phyloP scores from a whole-genome alignment of 2,113 vertebrate genomes.

The Lipotes vexillifer region DNA sequence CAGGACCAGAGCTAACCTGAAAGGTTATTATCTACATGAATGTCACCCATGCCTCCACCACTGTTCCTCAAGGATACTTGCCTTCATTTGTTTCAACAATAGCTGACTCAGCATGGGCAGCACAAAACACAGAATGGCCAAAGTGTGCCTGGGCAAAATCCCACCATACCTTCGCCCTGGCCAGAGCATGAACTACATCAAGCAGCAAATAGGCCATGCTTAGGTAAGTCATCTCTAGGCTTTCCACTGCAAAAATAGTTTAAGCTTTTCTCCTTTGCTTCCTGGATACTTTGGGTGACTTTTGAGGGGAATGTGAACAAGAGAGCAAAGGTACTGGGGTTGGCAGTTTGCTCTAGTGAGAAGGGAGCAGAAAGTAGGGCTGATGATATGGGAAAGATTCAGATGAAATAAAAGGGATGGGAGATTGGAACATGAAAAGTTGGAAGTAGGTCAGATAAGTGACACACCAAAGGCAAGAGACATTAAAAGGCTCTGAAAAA shows the following conservation, averaged over 20 bases:
- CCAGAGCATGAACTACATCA: background rate
- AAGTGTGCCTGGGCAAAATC: background rate
- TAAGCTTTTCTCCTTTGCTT: constrained; percentile 7
- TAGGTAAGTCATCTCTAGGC: background rate
- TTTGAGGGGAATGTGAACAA: background rate
- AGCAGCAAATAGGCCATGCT: background rate
- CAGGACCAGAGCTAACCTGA: background rate
- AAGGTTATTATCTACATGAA: background rate
- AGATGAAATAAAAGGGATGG: background rate
- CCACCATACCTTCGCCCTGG: background rate
- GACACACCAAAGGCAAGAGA: background rate
- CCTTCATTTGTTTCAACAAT: background rate
- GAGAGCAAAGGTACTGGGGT: background rate
- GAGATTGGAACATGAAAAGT: background rate
- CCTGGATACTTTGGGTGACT: background rate
- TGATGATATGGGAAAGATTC: background rate
- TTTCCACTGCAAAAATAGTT: background rate
- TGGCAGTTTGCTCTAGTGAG: background rate
- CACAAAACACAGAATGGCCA: background rate
- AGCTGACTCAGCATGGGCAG: background rate
- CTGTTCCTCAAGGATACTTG: background rate
- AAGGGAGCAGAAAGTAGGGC: background rate
- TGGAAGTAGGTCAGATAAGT: background rate
- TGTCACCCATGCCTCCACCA: background rate
- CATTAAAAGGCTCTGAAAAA: background rate